These are phyloP conservation scores for Neofelis nebulosa DNA, from an alignment of 2,113 vertebrate species.

Conservation along the genomic window DNA sequence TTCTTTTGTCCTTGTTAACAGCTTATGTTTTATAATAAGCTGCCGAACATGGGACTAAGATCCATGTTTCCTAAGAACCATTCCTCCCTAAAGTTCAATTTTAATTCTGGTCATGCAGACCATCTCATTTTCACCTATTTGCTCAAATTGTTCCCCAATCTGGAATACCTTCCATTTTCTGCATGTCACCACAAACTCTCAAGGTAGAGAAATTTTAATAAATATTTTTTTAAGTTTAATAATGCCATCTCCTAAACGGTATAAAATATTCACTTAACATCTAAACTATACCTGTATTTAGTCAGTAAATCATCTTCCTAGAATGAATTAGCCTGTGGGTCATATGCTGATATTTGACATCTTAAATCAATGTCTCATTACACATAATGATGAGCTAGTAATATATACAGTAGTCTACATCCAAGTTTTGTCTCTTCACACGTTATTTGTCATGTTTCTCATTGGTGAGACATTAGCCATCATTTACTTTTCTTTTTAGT, in stretches of 20 bases:
- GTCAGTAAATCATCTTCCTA: neutral
- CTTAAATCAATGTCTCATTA: neutral
- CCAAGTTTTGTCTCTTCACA: constrained; percentile 12
- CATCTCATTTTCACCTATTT: neutral
- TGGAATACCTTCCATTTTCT: neutral
- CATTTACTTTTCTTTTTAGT: neutral
- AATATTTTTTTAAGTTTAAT: neutral
- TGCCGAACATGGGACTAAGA: neutral
- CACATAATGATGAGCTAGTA: neutral
- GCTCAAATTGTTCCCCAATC: neutral
- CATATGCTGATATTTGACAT: neutral
- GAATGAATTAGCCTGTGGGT: neutral
- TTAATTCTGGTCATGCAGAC: neutral
- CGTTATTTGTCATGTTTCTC: neutral
- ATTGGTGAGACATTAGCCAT: neutral
- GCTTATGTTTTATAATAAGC: neutral
- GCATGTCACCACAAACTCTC: neutral
- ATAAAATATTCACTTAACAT: neutral
- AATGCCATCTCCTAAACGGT: neutral
- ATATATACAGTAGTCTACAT: neutral
- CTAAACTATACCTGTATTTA: neutral
- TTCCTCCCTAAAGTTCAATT: neutral
- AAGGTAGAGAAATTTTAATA: neutral
- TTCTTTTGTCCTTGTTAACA: neutral
- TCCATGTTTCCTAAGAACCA: neutral